These are phyloP conservation scores for Tridacna gigas DNA, from an alignment of 2,888 invertebrate genomes.

Conservation along the genomic window DNA sequence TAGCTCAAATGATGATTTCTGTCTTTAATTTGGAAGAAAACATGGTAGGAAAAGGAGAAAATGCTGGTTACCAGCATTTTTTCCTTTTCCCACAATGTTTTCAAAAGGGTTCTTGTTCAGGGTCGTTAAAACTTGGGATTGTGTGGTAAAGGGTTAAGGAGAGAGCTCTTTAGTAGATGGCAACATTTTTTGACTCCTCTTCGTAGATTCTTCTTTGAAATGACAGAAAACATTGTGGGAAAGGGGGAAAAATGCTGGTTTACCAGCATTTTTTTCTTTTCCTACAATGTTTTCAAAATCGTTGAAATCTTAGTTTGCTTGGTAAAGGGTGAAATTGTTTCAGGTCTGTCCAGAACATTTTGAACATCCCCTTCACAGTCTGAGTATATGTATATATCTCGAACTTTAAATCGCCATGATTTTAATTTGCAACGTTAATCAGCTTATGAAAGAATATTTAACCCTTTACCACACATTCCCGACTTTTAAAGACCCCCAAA, in stretches of 20 bases:
- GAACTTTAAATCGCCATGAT: constrained; percentile 3
- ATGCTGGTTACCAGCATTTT: not conserved
- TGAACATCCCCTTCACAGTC: not conserved
- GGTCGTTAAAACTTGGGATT: no score
- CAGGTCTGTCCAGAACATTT: not conserved
- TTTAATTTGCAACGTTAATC: constrained; percentile 11
- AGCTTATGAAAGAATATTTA: not conserved
- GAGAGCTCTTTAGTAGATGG: no score
- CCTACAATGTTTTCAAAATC: not conserved
- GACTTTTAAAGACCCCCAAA: no score
- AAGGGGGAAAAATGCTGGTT: not conserved
- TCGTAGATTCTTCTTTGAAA: no score
- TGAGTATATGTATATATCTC: not conserved
- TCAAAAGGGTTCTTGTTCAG: not conserved
- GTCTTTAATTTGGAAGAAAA: not conserved
- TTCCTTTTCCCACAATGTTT: not conserved
- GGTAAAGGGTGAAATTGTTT: not conserved
- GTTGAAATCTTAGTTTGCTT: no score
- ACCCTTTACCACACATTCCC: no score
- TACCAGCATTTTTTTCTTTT: not conserved
- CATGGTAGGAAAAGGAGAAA: not conserved
- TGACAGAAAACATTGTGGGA: not conserved
- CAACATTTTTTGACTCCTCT: no score
- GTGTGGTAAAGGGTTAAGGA: no score
- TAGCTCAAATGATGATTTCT: not conserved